Evolutionary conservation across 2,888 invertebrate species (phyloP).

Genomic region (Thereva unica): DNA sequence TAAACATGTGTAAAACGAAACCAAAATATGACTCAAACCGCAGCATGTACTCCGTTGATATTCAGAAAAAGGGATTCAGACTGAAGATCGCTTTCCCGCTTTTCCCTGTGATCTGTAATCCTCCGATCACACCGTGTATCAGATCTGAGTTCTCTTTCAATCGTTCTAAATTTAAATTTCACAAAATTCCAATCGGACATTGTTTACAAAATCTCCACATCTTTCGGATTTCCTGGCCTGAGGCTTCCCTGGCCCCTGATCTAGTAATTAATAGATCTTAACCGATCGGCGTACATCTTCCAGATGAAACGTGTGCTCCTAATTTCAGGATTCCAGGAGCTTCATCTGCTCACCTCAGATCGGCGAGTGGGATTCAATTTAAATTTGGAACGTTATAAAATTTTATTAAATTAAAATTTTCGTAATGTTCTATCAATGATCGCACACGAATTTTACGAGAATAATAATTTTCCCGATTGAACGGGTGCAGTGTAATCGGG

Average conservation of each 20-base stretch:
- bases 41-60: conserved; percentile 4
- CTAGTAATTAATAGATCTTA: conserved; percentile 20
- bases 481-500: background rate
- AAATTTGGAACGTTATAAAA: no score
- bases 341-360: no score
- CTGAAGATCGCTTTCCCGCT: background rate
- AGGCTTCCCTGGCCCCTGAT: conserved; percentile 6
- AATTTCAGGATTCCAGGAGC: background rate
- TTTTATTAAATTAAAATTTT: no score
- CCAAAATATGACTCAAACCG: conserved; percentile 40
- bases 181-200: conserved; percentile 25
- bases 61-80: conserved; percentile 12
- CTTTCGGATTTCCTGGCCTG: conserved; percentile 28
- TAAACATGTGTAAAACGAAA: conserved; percentile 43
- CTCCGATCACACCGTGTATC: conserved; percentile 12
- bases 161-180: conserved; percentile 34
- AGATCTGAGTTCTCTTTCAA: conserved; percentile 21
- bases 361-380: no score
- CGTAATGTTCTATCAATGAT: no score
- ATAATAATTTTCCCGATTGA: conserved; percentile 10
- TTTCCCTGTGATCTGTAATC: background rate
- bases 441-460: no score
- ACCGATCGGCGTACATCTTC: conserved; percentile 7
- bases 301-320: background rate
- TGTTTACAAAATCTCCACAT: conserved; percentile 24